phyloP scores from a whole-genome alignment of 2,797 vertebrate genomes.

The Scleropages formosus region DNA sequence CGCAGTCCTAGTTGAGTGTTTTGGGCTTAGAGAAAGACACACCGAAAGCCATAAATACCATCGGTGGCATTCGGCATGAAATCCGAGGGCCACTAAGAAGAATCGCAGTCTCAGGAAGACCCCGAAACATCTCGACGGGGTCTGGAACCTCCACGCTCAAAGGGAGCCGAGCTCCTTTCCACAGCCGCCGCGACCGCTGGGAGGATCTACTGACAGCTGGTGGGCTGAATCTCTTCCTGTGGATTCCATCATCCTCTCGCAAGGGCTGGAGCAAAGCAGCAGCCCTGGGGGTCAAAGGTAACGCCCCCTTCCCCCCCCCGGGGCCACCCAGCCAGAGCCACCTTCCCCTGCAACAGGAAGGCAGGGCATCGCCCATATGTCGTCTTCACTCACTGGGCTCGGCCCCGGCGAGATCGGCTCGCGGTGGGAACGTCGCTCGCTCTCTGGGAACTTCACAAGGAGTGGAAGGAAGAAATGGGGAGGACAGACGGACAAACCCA shows the following conservation, averaged over 20 bases:
- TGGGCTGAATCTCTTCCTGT: slow-evolving; percentile 51
- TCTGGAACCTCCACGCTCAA: slow-evolving; percentile 6
- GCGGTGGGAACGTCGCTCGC: background rate
- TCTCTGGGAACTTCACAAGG: slow-evolving; percentile 29
- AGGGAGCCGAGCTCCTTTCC: background rate
- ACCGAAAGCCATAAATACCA: background rate
- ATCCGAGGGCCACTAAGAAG: background rate
- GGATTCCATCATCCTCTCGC: slow-evolving; percentile 49
- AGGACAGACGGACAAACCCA: background rate
- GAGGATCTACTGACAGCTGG: slow-evolving; percentile 63
- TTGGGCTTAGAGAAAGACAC: background rate
- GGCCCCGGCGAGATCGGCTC: slow-evolving; percentile 10
- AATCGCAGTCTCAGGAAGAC: background rate
- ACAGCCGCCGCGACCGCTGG: slow-evolving; percentile 27
- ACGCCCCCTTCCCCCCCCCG: slow-evolving; percentile 68
- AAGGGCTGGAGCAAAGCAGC: background rate
- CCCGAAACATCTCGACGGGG: slow-evolving; percentile 27
- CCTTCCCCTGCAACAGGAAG: slow-evolving; percentile 72
- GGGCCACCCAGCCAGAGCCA: slow-evolving; percentile 55
- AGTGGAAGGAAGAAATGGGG: slow-evolving; percentile 2
- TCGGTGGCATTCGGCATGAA: slow-evolving; percentile 13
- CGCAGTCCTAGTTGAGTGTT: too few relatives aligned
- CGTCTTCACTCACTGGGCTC: slow-evolving; percentile 60
- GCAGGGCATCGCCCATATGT: slow-evolving; percentile 75
- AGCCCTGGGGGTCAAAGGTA: slow-evolving; percentile 64